Base-by-base conservation (phyloP, 1,140 invertebrate genomes). In the Macrotrachela quadricornifera region DNA sequence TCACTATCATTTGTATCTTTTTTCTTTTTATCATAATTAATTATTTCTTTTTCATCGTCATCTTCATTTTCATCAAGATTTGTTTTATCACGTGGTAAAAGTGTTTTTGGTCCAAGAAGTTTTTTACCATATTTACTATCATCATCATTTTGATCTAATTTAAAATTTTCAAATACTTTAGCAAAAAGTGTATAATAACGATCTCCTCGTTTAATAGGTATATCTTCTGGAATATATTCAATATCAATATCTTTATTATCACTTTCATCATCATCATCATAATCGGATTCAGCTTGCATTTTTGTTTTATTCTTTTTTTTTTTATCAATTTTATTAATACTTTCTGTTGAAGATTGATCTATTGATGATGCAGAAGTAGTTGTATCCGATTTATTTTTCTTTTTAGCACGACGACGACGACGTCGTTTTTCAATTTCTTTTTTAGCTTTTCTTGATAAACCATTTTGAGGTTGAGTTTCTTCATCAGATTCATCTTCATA, bases 1-100 rank as follows among this genome's bases (percentile, higher is more conserved):
- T 42, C 71, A 57, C 78, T 75, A 42, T 42, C 15, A 42, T 42
- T 10, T 42, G 12, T 11, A 15, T 14, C 40, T 15, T 42, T 14
- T 4, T 14, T 42, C 10, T 14, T 14, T 42, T 14, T 14, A 42
- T 42, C 15, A 42, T 14, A 4, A 11, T 4, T 42, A 42, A 6
- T 4, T 4, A 14, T 11, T 42, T 42, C 12, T 14, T 15, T 14
- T 42, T 14, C 40, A 42, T 14, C 15, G 10, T 42, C 40, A 14
- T 42, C 40, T 42, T 42, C 15, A 14, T 42, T 15, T 42, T 42
- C 40, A 13, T 42, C 40, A 42, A 42, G 40, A 13, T 42, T 13
- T 14, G 40, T 42, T 42, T 10, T 42, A 42, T 42, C 40, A 15
- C 40, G 40, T 14, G 15, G 13, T 14, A 13, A 15, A 42, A 15